Evolutionary conservation across 2,113 vertebrate genomes (phyloP), one percentile per base, ranked within the genome.

Genomic region (Spermophilus dauricus): DNA sequence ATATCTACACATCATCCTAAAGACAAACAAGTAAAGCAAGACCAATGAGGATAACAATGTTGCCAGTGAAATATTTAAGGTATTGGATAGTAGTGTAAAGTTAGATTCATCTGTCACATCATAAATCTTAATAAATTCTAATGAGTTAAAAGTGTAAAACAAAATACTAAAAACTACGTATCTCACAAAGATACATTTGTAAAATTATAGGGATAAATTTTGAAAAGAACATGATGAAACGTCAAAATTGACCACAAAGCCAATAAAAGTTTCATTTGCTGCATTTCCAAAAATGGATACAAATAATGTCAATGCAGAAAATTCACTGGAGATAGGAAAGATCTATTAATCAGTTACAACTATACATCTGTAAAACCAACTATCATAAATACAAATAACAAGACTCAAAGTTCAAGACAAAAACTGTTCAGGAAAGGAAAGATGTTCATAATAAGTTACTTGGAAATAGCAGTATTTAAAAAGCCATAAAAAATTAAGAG

Each of bases 251-350:
- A 69, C 45, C 92, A 63, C 16, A 51, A 53, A 73, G 42, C 37
- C 83, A 65, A 72, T 94, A 81, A 78, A 97, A 92, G 4, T 63
- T 89, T 89, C 73, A 69, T 56, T 63, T 84, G 94, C 91, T 61
- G 28, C 78, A 78, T 24, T 51, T 77, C 78, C 65, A 80, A 91
- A 18, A 96, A 65, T 37, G 30, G 16, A 92, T 51, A 72, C 5
- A 84, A 95, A 87, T 81, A 92, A 69, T 30, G 61, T 39, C 48
- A 77, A 17, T n/a, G 4, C 13, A 69, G 42, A 92, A 13, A 89
- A 95, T 87, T 48, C 51, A 63, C 42, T 45, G 63, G 56, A 83
- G 28, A 63, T 53, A 95, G 12, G 28, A 91, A 75, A 89, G 51
- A 34, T 39, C 78, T 51, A 88, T 75, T 42, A 65, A 89, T 53